A percentile compares a stretch with the other conserved stretches of the same genome.
phyloP scores from a whole-genome alignment of 2,113 vertebrate species.

The Papio anubis region DNA sequence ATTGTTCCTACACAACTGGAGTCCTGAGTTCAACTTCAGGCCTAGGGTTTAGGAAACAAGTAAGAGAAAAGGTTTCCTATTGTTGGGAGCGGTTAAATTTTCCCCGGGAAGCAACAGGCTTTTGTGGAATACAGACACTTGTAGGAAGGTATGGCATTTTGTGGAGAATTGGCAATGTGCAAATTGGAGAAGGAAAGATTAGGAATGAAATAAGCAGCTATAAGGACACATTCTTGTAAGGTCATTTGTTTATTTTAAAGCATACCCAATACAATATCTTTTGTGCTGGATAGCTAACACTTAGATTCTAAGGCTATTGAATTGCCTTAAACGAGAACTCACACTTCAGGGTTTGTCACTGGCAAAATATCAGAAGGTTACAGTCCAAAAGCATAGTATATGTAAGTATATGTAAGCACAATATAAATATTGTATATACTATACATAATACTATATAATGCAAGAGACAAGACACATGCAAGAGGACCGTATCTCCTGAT shows the following conservation, averaged over 20 bases:
- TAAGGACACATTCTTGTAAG: background rate
- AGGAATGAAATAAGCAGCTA: background rate
- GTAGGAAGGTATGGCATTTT: background rate
- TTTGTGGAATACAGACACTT: background rate
- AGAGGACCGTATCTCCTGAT: background rate
- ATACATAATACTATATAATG: background rate
- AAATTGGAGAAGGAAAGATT: background rate
- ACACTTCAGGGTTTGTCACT: background rate
- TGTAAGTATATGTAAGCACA: background rate
- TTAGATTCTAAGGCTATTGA: background rate
- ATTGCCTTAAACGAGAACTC: background rate
- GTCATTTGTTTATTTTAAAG: background rate
- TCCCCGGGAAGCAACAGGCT: background rate
- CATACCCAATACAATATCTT: background rate
- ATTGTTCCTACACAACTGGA: background rate
- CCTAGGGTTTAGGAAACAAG: background rate
- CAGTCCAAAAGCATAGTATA: background rate
- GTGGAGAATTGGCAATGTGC: background rate
- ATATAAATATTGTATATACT: background rate
- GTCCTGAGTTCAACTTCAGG: background rate
- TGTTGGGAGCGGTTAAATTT: background rate
- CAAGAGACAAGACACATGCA: background rate
- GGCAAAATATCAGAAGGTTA: background rate
- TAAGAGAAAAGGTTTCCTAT: background rate
- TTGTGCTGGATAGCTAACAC: background rate